These are phyloP conservation scores for Leptodactylus fuscus DNA, from an alignment of 2,113 vertebrate species.

Conservation along the genomic window DNA sequence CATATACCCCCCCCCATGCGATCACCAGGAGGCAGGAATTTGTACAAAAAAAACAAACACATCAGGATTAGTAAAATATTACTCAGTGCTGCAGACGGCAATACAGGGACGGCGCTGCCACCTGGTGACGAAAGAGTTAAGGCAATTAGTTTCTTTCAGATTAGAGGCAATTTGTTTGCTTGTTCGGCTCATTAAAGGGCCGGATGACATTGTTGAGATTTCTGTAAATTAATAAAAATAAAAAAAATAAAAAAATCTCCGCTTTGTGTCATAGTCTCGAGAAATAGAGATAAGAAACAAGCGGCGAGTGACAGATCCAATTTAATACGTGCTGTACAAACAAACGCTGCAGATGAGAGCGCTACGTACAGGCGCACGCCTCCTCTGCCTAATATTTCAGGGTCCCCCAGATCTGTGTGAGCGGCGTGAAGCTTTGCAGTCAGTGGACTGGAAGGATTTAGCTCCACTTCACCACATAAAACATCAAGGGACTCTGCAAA, in stretches of 20 bases:
- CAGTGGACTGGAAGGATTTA: background rate
- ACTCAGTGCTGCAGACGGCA: background rate
- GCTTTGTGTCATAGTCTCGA: background rate
- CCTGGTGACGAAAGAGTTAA: background rate
- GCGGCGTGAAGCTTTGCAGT: background rate
- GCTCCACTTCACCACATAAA: background rate
- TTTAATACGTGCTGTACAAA: constrained; percentile 12
- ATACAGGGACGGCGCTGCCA: background rate
- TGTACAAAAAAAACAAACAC: too few relatives aligned
- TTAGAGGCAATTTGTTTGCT: background rate
- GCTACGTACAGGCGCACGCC: background rate
- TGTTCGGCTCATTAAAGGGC: constrained; percentile 10
- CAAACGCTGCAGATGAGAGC: background rate
- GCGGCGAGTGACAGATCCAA: constrained; percentile 36
- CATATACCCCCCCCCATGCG: too few relatives aligned
- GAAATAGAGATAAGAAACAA: background rate
- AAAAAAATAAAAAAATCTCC: too few relatives aligned
- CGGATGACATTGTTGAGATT: background rate
- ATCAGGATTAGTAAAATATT: background rate
- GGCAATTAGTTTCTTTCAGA: constrained; percentile 13
- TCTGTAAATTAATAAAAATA: constrained; percentile 19
- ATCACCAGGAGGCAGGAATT: too few relatives aligned
- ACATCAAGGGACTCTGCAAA: background rate
- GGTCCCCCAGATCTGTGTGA: background rate
- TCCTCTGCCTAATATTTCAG: background rate